Conservation (phyloP, 2,113 vertebrate species). For the Peromyscus polionotus region DNA sequence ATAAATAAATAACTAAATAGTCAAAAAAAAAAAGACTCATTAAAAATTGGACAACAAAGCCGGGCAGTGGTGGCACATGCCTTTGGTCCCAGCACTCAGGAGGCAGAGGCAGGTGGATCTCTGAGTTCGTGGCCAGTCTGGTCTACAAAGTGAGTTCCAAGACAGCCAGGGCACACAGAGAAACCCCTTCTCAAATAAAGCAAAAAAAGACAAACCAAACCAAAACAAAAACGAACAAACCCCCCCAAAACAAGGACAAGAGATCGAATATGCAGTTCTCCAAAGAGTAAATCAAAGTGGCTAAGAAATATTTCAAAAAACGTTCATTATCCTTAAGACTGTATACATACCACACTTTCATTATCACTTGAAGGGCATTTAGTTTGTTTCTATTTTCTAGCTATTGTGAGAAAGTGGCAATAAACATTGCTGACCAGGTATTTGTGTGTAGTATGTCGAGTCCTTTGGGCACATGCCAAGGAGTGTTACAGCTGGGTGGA, state of each 20-base stretch:
- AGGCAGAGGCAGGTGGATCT: no score
- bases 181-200: no score
- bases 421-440: not conserved
- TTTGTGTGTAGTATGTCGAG: not conserved
- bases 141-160: no score
- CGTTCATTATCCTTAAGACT: not conserved
- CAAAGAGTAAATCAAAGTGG: not conserved
- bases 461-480: not conserved
- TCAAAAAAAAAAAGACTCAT: not conserved
- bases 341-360: not conserved
- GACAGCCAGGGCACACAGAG: no score
- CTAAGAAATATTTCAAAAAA: not conserved
- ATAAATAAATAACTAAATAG: not conserved
- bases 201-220: no score
- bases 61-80: no score
- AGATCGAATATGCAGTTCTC: not conserved
- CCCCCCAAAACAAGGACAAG: not conserved
- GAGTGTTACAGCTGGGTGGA: not conserved
- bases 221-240: no score
- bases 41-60: not conserved
- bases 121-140: no score
- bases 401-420: not conserved
- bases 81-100: no score
- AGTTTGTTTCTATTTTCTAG: not conserved
- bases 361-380: not conserved